Conservation (phyloP, 2,888 invertebrate genomes). For the Dromius quadrimaculatus region DNA sequence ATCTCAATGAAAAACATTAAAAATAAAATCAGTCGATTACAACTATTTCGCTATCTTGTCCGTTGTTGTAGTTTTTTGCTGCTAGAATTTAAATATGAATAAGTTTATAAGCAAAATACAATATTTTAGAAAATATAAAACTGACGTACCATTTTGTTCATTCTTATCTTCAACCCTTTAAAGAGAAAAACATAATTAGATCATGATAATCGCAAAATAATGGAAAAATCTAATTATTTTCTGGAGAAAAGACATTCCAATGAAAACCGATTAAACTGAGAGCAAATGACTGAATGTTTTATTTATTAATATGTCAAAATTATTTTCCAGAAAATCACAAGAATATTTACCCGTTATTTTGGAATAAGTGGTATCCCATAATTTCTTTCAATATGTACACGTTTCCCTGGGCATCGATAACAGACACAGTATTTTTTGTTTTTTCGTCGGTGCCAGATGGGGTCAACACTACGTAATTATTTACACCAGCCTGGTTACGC, state of each 20-base stretch:
- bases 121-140: constrained; percentile 7
- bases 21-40: constrained; percentile 1
- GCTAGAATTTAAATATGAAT: neutral
- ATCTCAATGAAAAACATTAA: no score
- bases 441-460: neutral
- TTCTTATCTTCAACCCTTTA: neutral
- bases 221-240: neutral
- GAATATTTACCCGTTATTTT: neutral
- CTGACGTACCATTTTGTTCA: constrained; percentile 4
- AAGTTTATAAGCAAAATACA: neutral
- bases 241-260: no score
- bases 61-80: neutral
- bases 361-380: neutral
- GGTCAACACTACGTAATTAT: neutral
- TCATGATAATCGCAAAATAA: neutral
- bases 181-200: neutral
- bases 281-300: no score
- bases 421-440: constrained; percentile 2
- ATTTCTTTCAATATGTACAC: constrained; percentile 18
- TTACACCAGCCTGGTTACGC: neutral
- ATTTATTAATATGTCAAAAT: no score
- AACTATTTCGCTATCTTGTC: constrained; percentile 14
- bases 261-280: no score
- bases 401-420: neutral
- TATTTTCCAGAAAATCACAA: no score